phyloP scores from a whole-genome alignment of 2,888 invertebrate genomes.

The Leptopilina myrica region DNA sequence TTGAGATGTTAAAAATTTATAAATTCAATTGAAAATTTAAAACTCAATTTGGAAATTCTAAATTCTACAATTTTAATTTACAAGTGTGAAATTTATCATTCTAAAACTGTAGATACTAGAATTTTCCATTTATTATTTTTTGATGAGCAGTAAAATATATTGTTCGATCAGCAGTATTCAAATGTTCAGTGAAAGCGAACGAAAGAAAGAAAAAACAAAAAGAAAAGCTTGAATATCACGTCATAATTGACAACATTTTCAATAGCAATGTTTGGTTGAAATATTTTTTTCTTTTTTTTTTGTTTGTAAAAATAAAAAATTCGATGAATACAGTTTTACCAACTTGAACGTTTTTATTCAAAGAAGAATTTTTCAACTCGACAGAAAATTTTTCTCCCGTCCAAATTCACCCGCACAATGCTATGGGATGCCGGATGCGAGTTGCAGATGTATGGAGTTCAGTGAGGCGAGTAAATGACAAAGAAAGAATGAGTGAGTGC shows the following conservation, averaged over 20 bases:
- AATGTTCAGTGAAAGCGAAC: no score
- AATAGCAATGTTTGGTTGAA: no score
- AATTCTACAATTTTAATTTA: no score
- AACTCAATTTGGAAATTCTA: no score
- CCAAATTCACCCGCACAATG: conserved; percentile 32
- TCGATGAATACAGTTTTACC: neutral
- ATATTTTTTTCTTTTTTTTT: neutral
- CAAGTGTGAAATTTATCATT: no score
- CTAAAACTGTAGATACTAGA: no score
- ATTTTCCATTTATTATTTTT: neutral
- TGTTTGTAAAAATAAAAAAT: neutral
- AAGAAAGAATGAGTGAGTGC: conserved; percentile 37
- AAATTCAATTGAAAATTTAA: no score
- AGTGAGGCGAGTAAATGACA: conserved; percentile 36
- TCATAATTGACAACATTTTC: no score
- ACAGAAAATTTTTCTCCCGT: conserved; percentile 31
- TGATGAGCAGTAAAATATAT: neutral
- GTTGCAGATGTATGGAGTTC: conserved; percentile 28
- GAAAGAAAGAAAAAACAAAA: no score
- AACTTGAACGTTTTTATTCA: conserved; percentile 9
- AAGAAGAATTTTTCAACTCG: conserved; percentile 25
- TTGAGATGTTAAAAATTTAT: no score
- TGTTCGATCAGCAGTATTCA: no score
- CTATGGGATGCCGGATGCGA: conserved; percentile 32
- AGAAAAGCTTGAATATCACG: no score